Percentiles rank a stretch among this genome's conserved stretches.
Conservation (phyloP, 2,888 invertebrate species). For the Sussaba pulchella region DNA sequence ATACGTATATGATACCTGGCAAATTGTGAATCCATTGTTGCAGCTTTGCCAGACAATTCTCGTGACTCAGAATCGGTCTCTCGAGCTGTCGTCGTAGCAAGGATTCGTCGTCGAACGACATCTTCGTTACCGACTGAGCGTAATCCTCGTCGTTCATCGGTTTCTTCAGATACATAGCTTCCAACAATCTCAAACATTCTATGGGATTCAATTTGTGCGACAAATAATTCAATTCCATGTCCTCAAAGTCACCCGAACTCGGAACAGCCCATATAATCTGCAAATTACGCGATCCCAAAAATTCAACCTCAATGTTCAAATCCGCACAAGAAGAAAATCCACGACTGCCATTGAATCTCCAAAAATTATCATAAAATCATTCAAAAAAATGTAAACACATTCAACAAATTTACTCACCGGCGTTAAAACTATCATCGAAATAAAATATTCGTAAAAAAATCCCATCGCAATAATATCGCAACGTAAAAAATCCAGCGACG, state of each 20-base stretch:
- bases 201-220: slow-evolving; percentile 69
- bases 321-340: background rate
- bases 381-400: too few relatives aligned
- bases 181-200: slow-evolving; percentile 72
- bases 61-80: slow-evolving; percentile 47
- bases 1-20: too few relatives aligned
- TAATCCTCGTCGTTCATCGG: slow-evolving; percentile 46
- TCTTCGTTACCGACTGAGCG: slow-evolving; percentile 16
- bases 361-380: too few relatives aligned
- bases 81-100: slow-evolving; percentile 48
- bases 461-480: slow-evolving; percentile 71
- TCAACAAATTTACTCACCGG: slow-evolving; percentile 70
- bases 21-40: slow-evolving; percentile 71
- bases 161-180: slow-evolving; percentile 64
- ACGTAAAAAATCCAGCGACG: slow-evolving; percentile 66
- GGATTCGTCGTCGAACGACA: slow-evolving; percentile 44
- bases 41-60: slow-evolving; percentile 70
- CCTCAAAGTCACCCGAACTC: slow-evolving; percentile 66
- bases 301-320: background rate
- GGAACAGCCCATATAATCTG: slow-evolving; percentile 65
- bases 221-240: slow-evolving; percentile 68
- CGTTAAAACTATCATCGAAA: slow-evolving; percentile 68
- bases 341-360: too few relatives aligned
- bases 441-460: slow-evolving; percentile 71
- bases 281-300: background rate